A percentile compares a stretch with the other conserved stretches of the same genome.
Evolutionary conservation across 2,888 invertebrate species (phyloP).

Genomic region (Leptopilina myrica): DNA sequence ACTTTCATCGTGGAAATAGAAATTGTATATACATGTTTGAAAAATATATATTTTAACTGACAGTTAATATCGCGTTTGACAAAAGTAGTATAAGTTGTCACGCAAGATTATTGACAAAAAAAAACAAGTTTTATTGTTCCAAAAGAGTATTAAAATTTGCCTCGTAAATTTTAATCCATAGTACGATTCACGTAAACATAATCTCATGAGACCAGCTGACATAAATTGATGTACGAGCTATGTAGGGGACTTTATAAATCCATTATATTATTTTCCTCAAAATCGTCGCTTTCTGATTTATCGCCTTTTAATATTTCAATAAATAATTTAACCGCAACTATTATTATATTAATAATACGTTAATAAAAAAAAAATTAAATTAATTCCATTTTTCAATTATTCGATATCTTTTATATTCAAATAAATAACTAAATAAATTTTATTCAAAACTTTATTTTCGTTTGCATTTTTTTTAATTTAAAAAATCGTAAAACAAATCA

Average conservation of each 20-base stretch:
- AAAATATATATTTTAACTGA: background rate
- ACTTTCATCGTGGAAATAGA: too few relatives aligned
- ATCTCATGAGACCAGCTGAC: conserved; percentile 2
- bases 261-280: background rate
- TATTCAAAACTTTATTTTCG: too few relatives aligned
- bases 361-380: background rate
- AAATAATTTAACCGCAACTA: background rate
- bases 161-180: background rate
- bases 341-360: background rate
- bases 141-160: background rate
- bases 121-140: background rate
- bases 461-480: too few relatives aligned
- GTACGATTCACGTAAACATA: background rate
- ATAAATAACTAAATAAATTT: too few relatives aligned
- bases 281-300: background rate
- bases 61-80: background rate
- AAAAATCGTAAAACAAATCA: too few relatives aligned
- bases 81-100: background rate
- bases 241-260: background rate
- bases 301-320: background rate
- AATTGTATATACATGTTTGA: background rate
- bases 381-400: too few relatives aligned
- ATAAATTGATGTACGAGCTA: background rate
- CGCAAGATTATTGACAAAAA: background rate
- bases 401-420: too few relatives aligned